Percentiles rank a stretch among this genome's conserved stretches.
These are phyloP conservation scores for Microchirus variegatus DNA, from an alignment of 2,797 vertebrate species.

Conservation along the genomic window DNA sequence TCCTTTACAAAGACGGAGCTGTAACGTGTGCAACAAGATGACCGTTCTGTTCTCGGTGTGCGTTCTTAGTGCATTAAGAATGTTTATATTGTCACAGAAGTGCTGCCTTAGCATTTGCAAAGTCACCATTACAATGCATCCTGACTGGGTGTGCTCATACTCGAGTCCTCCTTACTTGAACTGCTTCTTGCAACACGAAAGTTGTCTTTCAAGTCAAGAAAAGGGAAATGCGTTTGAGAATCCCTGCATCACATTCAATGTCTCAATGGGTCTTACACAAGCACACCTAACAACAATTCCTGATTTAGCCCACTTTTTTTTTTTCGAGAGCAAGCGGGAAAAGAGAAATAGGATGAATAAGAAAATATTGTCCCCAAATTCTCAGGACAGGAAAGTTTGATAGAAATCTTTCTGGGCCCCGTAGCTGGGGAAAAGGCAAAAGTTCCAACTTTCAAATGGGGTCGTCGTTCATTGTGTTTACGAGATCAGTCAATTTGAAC, in stretches of 20 bases:
- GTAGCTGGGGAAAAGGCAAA: background rate
- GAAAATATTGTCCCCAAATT: no score
- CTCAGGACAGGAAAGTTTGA: no score
- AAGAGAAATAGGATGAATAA: no score
- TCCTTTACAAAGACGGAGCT: no score
- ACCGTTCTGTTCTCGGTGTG: conserved; percentile 32
- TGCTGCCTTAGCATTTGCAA: conserved; percentile 54
- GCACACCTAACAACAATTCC: conserved; percentile 4
- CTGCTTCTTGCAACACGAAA: conserved; percentile 27
- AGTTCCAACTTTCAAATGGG: background rate
- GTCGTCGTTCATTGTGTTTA: no score
- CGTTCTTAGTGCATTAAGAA: conserved; percentile 29
- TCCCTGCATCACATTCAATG: conserved; percentile 18
- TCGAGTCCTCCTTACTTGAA: conserved; percentile 4
- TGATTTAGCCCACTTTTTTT: background rate
- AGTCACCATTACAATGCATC: conserved; percentile 37
- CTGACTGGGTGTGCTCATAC: conserved; percentile 4
- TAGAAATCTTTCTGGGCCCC: background rate
- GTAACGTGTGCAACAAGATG: conserved; percentile 17
- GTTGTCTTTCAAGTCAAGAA: conserved; percentile 58
- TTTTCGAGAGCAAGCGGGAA: no score
- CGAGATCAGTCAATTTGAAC: no score
- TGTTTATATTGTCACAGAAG: conserved; percentile 43
- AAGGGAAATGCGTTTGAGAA: conserved; percentile 45
- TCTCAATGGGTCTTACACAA: conserved; percentile 7